Evolutionary conservation across 2,888 invertebrate genomes (phyloP), one percentile per base, ranked within the genome.

Genomic region (Drosophila stalkeri): DNA sequence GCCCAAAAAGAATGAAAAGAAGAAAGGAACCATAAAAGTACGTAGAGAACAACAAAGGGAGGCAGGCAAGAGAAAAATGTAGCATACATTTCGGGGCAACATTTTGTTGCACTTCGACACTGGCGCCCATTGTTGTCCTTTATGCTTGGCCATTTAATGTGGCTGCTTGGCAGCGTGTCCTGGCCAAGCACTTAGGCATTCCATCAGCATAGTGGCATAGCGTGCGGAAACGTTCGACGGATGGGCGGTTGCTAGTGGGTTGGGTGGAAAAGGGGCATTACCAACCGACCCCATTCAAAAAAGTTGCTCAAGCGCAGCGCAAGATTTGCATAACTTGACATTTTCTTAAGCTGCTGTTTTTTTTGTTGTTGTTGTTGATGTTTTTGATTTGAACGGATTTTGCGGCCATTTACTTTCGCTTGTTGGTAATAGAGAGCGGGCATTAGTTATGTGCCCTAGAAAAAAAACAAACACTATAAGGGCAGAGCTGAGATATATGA

Each of bases 251-350:
- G 16, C 18, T 2, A 43, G 20, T 12, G 35, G 57, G 12, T 37
- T 7, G 9, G 49, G 16, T 6, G 37, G 33, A 2, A 9, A 8
- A 9, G 33, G 8, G 66, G 65, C 37, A 37, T 46, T 62, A 51
- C 71, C 43, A 3, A 31, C 39, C 54, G 16, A n/a, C 6, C 41
- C 72, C 80, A 78, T 84, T 86, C 56, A 74, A 71, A 75, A 64
- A 49, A 49, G 31, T 61, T 73, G 80, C 55, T 79, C 82, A 64
- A 84, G 85, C 86, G 86, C 77, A 82, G 75, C 79, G 64, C 55
- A 68, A 81, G 88, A 87, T 86, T 87, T 87, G 80, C 86, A 86
- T 80, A 80, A 80, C 61, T 87, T 83, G 76, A 75, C 61, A 60
- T 46, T 47, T 35, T 59, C 69, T 74, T 61, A 67, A 69, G 41